Evolutionary conservation across 2,888 invertebrate genomes (phyloP).

Genomic region (Zele albiditarsus): DNA sequence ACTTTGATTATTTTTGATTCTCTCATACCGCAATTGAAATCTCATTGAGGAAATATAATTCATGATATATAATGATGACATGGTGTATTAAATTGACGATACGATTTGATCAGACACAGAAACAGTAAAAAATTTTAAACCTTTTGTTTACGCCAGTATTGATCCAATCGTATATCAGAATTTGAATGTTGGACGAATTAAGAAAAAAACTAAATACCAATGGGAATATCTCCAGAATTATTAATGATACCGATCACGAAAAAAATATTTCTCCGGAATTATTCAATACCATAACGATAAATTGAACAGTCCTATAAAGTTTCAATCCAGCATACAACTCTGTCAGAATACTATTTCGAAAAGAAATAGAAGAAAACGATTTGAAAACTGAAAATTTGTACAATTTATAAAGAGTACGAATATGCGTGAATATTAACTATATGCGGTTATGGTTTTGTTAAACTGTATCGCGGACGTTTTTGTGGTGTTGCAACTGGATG

Average conservation of each 20-base stretch:
- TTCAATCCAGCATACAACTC: neutral
- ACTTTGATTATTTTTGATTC: slow-evolving; percentile 3
- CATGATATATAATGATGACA: neutral
- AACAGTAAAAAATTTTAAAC: too few relatives aligned
- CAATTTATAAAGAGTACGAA: neutral
- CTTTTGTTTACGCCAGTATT: too few relatives aligned
- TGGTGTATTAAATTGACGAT: neutral
- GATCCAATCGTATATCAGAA: too few relatives aligned
- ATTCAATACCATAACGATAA: neutral
- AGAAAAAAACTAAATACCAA: too few relatives aligned
- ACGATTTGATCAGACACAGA: too few relatives aligned
- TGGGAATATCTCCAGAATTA: neutral
- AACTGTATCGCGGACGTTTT: slow-evolving; percentile 70
- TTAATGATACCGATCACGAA: neutral
- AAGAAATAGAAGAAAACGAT: neutral
- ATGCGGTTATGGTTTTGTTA: slow-evolving; percentile 61
- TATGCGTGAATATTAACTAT: neutral
- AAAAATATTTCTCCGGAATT: neutral
- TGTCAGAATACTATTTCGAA: neutral
- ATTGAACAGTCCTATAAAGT: neutral
- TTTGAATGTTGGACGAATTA: too few relatives aligned
- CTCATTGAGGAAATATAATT: neutral
- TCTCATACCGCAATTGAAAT: neutral
- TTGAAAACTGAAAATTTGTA: neutral
- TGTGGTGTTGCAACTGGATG: slow-evolving; percentile 79